These are phyloP conservation scores for Nannoperca australis DNA, from an alignment of 2,797 vertebrate species.

Conservation along the genomic window DNA sequence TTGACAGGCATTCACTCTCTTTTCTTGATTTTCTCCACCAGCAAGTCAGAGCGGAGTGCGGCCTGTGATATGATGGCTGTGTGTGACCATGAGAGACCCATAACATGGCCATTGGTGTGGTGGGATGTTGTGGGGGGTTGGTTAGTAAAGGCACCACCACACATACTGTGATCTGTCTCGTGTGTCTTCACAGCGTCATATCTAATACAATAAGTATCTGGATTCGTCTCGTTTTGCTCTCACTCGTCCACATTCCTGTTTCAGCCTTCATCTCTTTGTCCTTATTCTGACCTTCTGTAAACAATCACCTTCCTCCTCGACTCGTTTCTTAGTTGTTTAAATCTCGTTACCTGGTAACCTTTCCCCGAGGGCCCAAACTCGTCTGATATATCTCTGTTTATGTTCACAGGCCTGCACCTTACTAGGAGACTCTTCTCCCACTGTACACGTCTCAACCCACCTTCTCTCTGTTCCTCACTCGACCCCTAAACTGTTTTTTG, in stretches of 20 bases:
- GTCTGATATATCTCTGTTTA: constrained; percentile 37
- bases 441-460: not conserved
- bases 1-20: not conserved
- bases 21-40: not conserved
- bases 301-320: not conserved
- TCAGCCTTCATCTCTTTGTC: constrained; percentile 6
- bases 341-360: constrained; percentile 47
- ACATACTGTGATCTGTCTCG: not conserved
- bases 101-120: not conserved
- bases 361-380: constrained; percentile 25
- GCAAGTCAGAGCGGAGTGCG: not conserved
- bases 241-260: not conserved
- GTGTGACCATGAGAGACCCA: not conserved
- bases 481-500: not conserved
- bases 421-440: not conserved
- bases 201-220: not conserved
- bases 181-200: not conserved
- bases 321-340: constrained; percentile 18
- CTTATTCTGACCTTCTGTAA: not conserved
- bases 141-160: not conserved
- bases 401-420: constrained; percentile 22
- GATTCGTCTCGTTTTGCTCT: constrained; percentile 5
- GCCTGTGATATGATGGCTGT: not conserved
- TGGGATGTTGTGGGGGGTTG: not conserved
- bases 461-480: not conserved